These are phyloP conservation scores for Campylomormyrus numenius DNA, from an alignment of 2,113 vertebrate genomes.

Conservation along the genomic window DNA sequence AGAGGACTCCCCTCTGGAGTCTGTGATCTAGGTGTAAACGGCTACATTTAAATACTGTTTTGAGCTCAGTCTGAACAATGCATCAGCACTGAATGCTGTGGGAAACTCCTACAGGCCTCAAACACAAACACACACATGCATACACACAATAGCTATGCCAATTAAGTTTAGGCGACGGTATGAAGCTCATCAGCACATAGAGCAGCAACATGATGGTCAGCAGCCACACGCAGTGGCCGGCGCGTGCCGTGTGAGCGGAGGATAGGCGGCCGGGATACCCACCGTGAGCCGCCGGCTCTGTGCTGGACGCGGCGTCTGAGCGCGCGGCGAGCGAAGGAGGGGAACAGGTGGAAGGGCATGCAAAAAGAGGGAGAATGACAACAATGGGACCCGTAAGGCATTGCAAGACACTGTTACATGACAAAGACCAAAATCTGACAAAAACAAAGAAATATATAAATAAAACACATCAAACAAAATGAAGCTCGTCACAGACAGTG, in stretches of 20 bases:
- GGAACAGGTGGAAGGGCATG: slow-evolving; percentile 66
- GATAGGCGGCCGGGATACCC: slow-evolving; percentile 58
- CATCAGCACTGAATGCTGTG: background rate
- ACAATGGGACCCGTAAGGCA: slow-evolving; percentile 67
- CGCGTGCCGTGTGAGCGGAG: slow-evolving; percentile 34
- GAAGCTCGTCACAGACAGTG: background rate
- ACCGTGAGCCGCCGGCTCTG: slow-evolving; percentile 72
- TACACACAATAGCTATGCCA: background rate
- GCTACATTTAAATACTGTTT: background rate
- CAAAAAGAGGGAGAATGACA: slow-evolving; percentile 63
- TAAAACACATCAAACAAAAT: slow-evolving; percentile 17
- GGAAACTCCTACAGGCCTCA: background rate
- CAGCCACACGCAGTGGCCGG: slow-evolving; percentile 25
- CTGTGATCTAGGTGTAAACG: background rate
- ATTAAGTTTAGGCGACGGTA: too few species aligned
- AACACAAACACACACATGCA: background rate
- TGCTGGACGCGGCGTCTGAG: slow-evolving; percentile 67
- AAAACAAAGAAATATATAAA: slow-evolving; percentile 50
- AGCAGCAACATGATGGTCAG: background rate
- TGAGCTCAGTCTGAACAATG: background rate
- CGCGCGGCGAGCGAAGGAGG: slow-evolving; percentile 55
- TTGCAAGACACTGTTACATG: slow-evolving; percentile 58
- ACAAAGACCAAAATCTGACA: slow-evolving; percentile 55
- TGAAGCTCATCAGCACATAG: background rate
- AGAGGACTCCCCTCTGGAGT: background rate